A percentile compares a stretch with the other conserved stretches of the same genome.
These are phyloP conservation scores for Sitobion miscanthi DNA, from an alignment of 1,140 invertebrate genomes.

Conservation along the genomic window DNA sequence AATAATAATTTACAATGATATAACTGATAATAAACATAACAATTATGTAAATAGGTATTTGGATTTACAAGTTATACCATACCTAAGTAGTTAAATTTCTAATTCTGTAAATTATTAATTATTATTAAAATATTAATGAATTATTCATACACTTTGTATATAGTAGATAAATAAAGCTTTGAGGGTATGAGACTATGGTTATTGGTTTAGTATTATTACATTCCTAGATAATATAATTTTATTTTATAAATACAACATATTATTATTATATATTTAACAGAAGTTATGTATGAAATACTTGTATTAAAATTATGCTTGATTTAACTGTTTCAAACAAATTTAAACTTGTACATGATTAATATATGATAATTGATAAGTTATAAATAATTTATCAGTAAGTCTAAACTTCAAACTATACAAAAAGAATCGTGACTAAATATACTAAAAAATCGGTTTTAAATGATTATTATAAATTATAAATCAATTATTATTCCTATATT, in stretches of 20 bases:
- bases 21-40: too few relatives aligned
- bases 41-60: too few relatives aligned
- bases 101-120: background rate
- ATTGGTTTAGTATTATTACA: background rate
- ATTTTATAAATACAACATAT: background rate
- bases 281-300: background rate
- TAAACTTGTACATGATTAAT: background rate
- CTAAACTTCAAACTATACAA: background rate
- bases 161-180: background rate
- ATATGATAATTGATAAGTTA: background rate
- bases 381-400: background rate
- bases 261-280: background rate
- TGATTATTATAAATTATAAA: background rate
- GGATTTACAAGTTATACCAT: background rate
- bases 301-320: background rate
- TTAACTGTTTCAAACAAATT: background rate
- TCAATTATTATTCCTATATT: background rate
- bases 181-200: background rate
- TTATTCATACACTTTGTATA: background rate
- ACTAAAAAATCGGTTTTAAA: background rate
- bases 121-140: too few relatives aligned
- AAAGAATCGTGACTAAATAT: background rate
- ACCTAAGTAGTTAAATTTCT: background rate
- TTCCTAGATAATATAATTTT: background rate
- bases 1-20: too few relatives aligned